Evolutionary conservation across 2,113 vertebrate species (phyloP).

Genomic region (Xyliphius kryptos): DNA sequence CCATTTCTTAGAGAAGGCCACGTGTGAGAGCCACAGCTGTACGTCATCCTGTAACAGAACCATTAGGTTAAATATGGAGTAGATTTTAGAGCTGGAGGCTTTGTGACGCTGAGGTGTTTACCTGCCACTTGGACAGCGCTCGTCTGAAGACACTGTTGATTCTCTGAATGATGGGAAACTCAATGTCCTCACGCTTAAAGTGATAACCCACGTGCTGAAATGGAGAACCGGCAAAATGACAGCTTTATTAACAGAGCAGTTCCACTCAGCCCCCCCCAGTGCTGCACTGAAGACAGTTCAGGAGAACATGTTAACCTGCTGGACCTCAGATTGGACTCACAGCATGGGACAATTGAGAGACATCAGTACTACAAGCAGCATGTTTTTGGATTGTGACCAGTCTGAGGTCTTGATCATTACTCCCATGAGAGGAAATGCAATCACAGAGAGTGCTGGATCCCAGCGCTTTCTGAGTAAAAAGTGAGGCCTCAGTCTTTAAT

Average conservation of each 20-base stretch:
- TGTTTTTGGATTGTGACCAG: no score
- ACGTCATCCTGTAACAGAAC: constrained; percentile 75
- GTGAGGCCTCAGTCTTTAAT: no score
- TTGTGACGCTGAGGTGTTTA: constrained; percentile 40
- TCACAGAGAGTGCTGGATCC: neutral
- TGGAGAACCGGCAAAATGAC: neutral
- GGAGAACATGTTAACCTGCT: no score
- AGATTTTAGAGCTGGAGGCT: neutral
- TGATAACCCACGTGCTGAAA: constrained; percentile 79
- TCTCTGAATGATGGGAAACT: constrained; percentile 75
- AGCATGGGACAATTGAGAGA: no score
- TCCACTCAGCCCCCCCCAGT: no score
- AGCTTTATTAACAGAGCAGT: no score
- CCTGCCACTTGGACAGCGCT: constrained; percentile 90
- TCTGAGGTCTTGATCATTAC: no score
- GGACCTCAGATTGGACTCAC: no score
- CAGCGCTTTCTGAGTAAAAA: neutral
- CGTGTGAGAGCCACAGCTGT: constrained; percentile 89
- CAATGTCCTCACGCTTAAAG: constrained; percentile 93
- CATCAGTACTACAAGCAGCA: no score
- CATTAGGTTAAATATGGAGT: neutral
- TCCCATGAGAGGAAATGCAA: no score
- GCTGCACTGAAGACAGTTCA: no score
- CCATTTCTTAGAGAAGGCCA: constrained; percentile 96
- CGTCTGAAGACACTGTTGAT: constrained; percentile 79